Percentiles rank a stretch among this genome's conserved stretches.
These are phyloP conservation scores for Centropyge bicolor DNA, from an alignment of 2,797 vertebrate genomes.

Conservation along the genomic window DNA sequence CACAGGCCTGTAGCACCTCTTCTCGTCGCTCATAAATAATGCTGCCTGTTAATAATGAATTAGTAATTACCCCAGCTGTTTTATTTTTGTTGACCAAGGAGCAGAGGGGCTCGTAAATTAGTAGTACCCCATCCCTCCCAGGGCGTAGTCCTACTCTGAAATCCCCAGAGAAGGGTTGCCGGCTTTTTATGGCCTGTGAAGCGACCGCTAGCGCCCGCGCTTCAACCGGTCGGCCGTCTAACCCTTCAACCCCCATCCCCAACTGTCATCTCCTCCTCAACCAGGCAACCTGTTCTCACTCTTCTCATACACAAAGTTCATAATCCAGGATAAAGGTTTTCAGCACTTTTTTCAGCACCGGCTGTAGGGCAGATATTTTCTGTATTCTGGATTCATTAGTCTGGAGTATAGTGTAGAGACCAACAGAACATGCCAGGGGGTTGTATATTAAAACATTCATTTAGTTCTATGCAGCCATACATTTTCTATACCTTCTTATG, in stretches of 20 bases:
- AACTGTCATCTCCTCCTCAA: constrained; percentile 42
- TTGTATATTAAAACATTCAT: constrained; percentile 12
- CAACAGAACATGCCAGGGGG: not conserved
- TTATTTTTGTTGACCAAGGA: constrained; percentile 85
- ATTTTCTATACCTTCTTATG: constrained; percentile 12
- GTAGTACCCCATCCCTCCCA: constrained; percentile 62
- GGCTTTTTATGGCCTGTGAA: constrained; percentile 70
- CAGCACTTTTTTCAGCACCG: not conserved
- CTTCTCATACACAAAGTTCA: constrained; percentile 29
- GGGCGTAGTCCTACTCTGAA: constrained; percentile 58
- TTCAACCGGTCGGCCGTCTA: constrained; percentile 31
- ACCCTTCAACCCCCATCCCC: constrained; percentile 24
- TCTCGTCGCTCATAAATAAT: constrained; percentile 86
- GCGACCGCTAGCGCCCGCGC: constrained; percentile 40
- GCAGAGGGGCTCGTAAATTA: constrained; percentile 79
- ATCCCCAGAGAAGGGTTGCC: constrained; percentile 63
- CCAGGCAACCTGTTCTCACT: constrained; percentile 13
- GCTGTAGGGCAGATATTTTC: not conserved
- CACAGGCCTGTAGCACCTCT: constrained; percentile 75
- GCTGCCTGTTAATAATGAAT: constrained; percentile 87
- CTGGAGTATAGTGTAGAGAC: not conserved
- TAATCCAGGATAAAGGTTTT: constrained; percentile 19
- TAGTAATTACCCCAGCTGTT: constrained; percentile 84
- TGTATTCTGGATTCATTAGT: not conserved
- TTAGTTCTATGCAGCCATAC: not conserved